phyloP scores from a whole-genome alignment of 2,888 invertebrate species.

The Parthenolecanium corni region DNA sequence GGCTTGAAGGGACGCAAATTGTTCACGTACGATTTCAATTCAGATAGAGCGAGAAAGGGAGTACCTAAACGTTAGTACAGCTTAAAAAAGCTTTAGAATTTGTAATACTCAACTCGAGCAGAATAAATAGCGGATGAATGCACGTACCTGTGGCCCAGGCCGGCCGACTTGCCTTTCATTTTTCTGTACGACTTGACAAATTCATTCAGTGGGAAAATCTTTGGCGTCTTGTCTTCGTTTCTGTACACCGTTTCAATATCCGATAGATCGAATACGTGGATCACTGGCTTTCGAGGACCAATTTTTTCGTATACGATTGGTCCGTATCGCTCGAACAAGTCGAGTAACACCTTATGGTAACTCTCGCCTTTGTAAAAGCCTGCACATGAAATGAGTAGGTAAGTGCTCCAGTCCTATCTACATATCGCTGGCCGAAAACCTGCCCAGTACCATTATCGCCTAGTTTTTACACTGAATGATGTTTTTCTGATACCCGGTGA shows the following conservation, averaged over 20 bases:
- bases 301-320: constrained; percentile 42
- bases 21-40: too few relatives aligned
- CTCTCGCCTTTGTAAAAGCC: constrained; percentile 35
- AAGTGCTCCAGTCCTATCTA: too few relatives aligned
- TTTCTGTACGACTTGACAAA: constrained; percentile 42
- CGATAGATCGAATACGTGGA: constrained; percentile 45
- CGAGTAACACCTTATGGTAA: constrained; percentile 40
- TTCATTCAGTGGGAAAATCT: constrained; percentile 43
- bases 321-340: constrained; percentile 41
- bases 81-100: too few relatives aligned
- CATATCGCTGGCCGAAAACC: too few relatives aligned
- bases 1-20: too few relatives aligned
- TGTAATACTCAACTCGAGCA: too few relatives aligned
- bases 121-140: too few relatives aligned
- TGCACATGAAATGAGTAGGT: constrained; percentile 30
- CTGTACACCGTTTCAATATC: constrained; percentile 41
- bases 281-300: constrained; percentile 37
- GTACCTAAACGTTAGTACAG: too few relatives aligned
- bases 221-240: constrained; percentile 42
- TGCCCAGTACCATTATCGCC: too few relatives aligned
- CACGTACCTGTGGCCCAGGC: constrained; percentile 46
- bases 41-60: too few relatives aligned
- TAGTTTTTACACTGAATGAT: too few relatives aligned
- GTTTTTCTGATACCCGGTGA: too few relatives aligned
- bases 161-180: constrained; percentile 39